A percentile compares a stretch with the other conserved stretches of the same genome.
Evolutionary conservation across 2,113 vertebrate species (phyloP).

Genomic region (Nesogale talazaci): DNA sequence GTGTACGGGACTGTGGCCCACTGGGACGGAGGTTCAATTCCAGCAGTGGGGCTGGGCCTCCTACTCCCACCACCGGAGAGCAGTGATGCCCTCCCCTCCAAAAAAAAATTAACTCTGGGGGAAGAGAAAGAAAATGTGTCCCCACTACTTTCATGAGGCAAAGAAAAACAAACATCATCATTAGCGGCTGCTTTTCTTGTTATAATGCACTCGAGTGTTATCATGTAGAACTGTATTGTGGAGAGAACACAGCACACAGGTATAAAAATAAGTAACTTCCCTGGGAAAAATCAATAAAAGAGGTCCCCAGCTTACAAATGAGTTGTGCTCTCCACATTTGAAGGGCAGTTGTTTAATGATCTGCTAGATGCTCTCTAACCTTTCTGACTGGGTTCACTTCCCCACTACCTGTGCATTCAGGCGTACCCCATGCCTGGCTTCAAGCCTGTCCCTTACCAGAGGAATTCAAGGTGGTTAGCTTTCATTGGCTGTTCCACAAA

Average conservation of each 20-base stretch:
- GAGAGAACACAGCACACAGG: slow-evolving; percentile 30
- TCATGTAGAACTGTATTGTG: slow-evolving; percentile 1
- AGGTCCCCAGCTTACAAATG: slow-evolving; percentile 49
- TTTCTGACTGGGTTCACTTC: slow-evolving; percentile 42
- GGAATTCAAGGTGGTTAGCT: neutral
- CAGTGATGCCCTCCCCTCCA: too few relatives aligned
- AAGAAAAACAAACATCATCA: slow-evolving; percentile 37
- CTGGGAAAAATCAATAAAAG: slow-evolving; percentile 69
- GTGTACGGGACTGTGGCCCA: too few relatives aligned
- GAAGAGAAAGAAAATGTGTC: slow-evolving; percentile 14
- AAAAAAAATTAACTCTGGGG: neutral
- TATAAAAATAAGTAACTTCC: slow-evolving; percentile 65
- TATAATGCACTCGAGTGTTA: slow-evolving; percentile 44
- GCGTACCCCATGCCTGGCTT: neutral
- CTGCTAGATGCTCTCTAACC: slow-evolving; percentile 53
- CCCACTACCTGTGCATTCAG: slow-evolving; percentile 34
- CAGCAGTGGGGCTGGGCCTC: too few relatives aligned
- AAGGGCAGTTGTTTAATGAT: slow-evolving; percentile 67
- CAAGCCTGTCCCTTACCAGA: neutral
- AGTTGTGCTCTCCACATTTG: slow-evolving; percentile 49
- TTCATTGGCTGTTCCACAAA: slow-evolving; percentile 25
- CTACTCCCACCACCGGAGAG: too few relatives aligned
- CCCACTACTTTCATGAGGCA: neutral
- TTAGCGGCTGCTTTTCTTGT: slow-evolving; percentile 51
- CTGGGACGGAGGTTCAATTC: too few relatives aligned